Percentiles rank a stretch among this genome's conserved stretches.
phyloP scores from a whole-genome alignment of 2,797 vertebrate species.

The Mico argentatus region DNA sequence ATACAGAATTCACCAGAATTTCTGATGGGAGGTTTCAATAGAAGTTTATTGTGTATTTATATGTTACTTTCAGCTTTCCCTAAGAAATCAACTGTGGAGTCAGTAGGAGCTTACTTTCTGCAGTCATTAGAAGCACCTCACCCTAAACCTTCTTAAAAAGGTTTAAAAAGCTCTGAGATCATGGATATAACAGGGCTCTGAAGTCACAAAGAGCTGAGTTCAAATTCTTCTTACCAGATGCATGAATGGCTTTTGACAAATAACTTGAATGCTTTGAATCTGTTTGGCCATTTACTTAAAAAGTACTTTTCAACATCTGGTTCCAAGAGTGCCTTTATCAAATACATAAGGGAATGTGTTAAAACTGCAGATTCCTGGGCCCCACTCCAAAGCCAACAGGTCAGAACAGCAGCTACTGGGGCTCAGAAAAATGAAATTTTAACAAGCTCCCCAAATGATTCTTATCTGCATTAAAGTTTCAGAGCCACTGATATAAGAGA shows the following conservation, averaged over 20 bases:
- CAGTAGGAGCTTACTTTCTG: not conserved
- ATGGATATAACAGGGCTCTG: not conserved
- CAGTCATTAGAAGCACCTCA: not conserved
- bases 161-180: not conserved
- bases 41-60: not conserved
- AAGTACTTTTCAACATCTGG: not conserved
- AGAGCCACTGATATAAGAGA: slow-evolving; percentile 43
- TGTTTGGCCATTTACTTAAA: slow-evolving; percentile 28
- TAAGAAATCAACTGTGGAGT: not conserved
- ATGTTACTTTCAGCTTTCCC: not conserved
- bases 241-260: not conserved
- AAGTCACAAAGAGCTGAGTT: not conserved
- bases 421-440: slow-evolving; percentile 39
- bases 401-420: not conserved
- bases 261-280: not conserved
- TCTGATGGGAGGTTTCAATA: not conserved
- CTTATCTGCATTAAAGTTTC: slow-evolving; percentile 19
- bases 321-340: not conserved
- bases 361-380: not conserved
- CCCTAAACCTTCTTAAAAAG: not conserved
- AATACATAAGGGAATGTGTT: not conserved
- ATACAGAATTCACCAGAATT: not conserved
- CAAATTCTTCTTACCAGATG: slow-evolving; percentile 1
- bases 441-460: slow-evolving; percentile 13
- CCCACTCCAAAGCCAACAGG: not conserved